Evolutionary conservation across 2,797 vertebrate species (phyloP).

Genomic region (Anguilla anguilla): DNA sequence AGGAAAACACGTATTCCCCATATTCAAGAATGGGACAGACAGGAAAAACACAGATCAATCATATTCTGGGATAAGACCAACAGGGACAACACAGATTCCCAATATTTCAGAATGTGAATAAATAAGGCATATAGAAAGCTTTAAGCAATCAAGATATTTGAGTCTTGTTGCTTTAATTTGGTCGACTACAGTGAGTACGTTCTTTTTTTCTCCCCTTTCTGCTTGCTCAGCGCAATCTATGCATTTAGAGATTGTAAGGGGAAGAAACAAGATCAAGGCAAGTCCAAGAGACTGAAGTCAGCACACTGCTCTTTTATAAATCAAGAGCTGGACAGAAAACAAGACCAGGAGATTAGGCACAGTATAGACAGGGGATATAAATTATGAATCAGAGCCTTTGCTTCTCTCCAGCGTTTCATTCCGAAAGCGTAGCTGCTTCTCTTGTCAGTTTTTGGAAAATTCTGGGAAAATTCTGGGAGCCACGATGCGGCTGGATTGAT

Average conservation of each 20-base stretch:
- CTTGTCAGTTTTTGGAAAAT: background rate
- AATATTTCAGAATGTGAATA: too few species aligned
- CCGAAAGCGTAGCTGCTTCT: background rate
- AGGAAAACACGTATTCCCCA: too few species aligned
- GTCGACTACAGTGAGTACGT: slow-evolving; percentile 15
- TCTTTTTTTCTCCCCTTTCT: slow-evolving; percentile 35
- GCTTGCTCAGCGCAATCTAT: slow-evolving; percentile 41
- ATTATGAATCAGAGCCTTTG: slow-evolving; percentile 56
- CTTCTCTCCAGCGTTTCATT: background rate
- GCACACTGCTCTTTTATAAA: slow-evolving; percentile 57
- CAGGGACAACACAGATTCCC: background rate
- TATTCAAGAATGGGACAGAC: too few species aligned
- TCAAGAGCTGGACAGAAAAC: slow-evolving; percentile 44
- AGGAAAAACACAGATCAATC: background rate
- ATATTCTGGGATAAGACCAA: background rate
- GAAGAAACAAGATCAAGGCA: slow-evolving; percentile 5
- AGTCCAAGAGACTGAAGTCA: slow-evolving; percentile 34
- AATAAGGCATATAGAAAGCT: background rate
- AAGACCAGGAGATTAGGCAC: slow-evolving; percentile 55
- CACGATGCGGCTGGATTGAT: background rate
- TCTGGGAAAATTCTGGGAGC: background rate
- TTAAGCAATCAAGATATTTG: background rate
- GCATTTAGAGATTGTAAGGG: slow-evolving; percentile 37
- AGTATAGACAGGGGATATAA: slow-evolving; percentile 51
- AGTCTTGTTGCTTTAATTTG: slow-evolving; percentile 25